phyloP scores from a whole-genome alignment of 2,888 invertebrate genomes.

The Megaustenia siamemsis region DNA sequence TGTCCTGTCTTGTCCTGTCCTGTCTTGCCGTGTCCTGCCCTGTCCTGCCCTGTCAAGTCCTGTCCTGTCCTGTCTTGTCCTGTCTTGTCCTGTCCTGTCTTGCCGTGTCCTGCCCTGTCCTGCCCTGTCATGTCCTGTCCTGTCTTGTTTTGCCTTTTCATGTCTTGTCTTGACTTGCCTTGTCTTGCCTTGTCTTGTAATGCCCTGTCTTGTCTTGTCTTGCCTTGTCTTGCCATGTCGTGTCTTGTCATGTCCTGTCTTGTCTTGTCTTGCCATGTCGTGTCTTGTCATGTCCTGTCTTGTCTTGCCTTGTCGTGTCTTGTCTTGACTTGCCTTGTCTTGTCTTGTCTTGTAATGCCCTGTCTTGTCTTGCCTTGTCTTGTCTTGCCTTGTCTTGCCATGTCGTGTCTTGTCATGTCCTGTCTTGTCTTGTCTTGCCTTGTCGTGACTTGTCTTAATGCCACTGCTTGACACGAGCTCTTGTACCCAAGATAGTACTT shows the following conservation, averaged over 20 bases:
- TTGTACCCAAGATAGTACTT: too few species aligned
- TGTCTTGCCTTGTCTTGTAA: too few species aligned
- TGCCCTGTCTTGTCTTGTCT: too few species aligned
- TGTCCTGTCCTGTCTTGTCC: too few species aligned
- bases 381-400: neutral
- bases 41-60: too few species aligned
- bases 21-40: too few species aligned
- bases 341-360: neutral
- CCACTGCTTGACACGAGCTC: too few species aligned
- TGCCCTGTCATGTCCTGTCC: too few species aligned
- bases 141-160: constrained; percentile 48
- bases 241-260: neutral
- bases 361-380: neutral
- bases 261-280: neutral
- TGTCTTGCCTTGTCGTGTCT: constrained; percentile 26
- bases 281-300: neutral
- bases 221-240: neutral
- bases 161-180: constrained; percentile 38
- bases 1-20: too few species aligned
- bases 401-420: neutral
- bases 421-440: neutral
- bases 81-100: too few species aligned
- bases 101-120: too few species aligned
- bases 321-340: constrained; percentile 17
- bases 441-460: too few species aligned